A percentile compares a stretch with the other conserved stretches of the same genome.
Evolutionary conservation across 2,113 vertebrate genomes (phyloP).

Genomic region (Amphilophus citrinellus): DNA sequence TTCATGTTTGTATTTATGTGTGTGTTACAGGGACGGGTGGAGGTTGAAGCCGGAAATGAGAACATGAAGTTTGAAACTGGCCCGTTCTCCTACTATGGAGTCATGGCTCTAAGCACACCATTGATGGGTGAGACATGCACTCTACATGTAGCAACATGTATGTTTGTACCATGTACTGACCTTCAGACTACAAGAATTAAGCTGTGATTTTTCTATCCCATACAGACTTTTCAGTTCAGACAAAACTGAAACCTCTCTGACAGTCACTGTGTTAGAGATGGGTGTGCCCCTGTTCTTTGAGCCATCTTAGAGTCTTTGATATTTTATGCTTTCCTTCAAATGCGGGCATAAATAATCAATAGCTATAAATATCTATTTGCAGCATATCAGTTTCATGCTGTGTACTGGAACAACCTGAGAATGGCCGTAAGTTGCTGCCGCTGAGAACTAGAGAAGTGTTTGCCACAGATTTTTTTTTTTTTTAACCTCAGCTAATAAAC

Average conservation of each 20-base stretch:
- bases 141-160: background rate
- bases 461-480: too few species aligned
- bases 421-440: too few species aligned
- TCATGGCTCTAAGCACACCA: slow-evolving; percentile 86
- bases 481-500: too few species aligned
- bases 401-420: background rate
- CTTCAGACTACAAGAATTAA: background rate
- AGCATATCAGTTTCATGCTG: background rate
- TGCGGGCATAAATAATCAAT: background rate
- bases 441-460: too few species aligned
- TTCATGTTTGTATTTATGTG: slow-evolving; percentile 15
- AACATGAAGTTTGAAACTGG: slow-evolving; percentile 99
- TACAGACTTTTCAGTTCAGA: background rate
- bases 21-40: slow-evolving; percentile 90
- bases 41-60: slow-evolving; percentile 95
- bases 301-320: background rate
- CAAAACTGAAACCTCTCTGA: background rate
- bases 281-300: background rate
- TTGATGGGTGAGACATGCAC: slow-evolving; percentile 76
- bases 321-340: background rate
- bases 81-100: slow-evolving; percentile 94
- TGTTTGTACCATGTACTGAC: background rate
- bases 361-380: background rate
- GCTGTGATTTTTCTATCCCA: background rate
- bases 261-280: background rate